Percentiles rank a stretch among this genome's conserved stretches.
These are phyloP conservation scores for Vipera ursinii DNA, from an alignment of 2,797 vertebrate species.

Conservation along the genomic window DNA sequence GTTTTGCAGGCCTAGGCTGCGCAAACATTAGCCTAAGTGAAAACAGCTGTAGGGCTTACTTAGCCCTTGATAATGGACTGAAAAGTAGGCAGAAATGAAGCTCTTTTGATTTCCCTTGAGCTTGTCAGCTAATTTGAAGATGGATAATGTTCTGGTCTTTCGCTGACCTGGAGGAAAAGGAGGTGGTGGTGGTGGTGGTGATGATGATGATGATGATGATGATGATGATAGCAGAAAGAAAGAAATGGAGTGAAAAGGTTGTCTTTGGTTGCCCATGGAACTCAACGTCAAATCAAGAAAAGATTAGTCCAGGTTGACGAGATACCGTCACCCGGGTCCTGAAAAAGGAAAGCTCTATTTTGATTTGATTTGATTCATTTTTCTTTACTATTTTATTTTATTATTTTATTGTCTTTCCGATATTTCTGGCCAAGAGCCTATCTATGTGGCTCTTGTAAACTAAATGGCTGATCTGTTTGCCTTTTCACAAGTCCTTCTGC, in stretches of 20 bases:
- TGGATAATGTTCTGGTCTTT: background rate
- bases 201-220: too few relatives aligned
- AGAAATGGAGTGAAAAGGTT: background rate
- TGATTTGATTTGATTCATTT: background rate
- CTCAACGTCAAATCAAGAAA: conserved; percentile 7
- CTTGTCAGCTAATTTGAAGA: background rate
- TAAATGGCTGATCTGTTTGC: too few relatives aligned
- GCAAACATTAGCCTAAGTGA: background rate
- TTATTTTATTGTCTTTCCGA: background rate
- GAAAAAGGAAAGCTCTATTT: background rate
- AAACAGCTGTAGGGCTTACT: background rate
- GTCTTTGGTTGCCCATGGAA: background rate
- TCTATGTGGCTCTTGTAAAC: too few relatives aligned
- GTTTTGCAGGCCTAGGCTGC: background rate
- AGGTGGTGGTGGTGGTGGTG: too few relatives aligned
- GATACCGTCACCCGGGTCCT: background rate
- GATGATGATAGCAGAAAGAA: background rate
- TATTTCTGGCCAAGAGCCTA: background rate
- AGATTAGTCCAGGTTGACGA: background rate
- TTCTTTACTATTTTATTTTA: background rate
- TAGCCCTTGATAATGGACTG: background rate
- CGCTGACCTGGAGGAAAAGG: background rate
- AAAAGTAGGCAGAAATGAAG: background rate
- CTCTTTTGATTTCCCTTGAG: background rate
- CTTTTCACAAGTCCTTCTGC: too few relatives aligned